Conservation (phyloP, 2,888 invertebrate species). For the Macrosoma leucophasiata region DNA sequence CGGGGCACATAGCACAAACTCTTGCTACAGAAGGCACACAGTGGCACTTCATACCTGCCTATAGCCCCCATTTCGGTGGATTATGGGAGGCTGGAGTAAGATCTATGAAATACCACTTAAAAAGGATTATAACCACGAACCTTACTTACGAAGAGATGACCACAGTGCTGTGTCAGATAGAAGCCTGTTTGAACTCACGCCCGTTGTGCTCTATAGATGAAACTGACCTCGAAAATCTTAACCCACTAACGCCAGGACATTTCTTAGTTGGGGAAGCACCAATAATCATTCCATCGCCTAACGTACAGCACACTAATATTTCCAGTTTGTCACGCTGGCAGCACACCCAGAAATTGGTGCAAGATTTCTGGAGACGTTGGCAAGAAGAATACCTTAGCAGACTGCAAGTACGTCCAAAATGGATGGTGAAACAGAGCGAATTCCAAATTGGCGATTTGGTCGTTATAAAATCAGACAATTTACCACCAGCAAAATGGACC, state of each 20-base stretch:
- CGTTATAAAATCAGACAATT: conserved; percentile 17
- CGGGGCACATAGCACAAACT: conserved; percentile 6
- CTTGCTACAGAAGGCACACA: conserved; percentile 16
- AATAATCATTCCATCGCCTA: conserved; percentile 5
- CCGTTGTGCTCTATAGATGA: not conserved
- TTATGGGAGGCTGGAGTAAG: conserved; percentile 26
- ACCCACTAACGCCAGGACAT: conserved; percentile 18
- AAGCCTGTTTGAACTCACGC: conserved; percentile 16
- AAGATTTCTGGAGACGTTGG: conserved; percentile 25
- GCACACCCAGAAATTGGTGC: conserved; percentile 14
- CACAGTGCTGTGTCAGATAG: conserved; percentile 12
- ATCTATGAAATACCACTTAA: conserved; percentile 24
- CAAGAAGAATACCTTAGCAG: conserved; percentile 21
- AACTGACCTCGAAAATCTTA: not conserved
- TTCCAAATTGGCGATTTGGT: conserved; percentile 20
- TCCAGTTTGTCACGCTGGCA: conserved; percentile 18
- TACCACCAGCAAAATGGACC: conserved; percentile 24
- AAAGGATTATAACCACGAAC: conserved; percentile 13
- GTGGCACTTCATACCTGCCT: conserved; percentile 27
- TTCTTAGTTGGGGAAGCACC: conserved; percentile 17
- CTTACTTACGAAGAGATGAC: conserved; percentile 19
- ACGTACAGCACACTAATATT: conserved; percentile 3
- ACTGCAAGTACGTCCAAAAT: conserved; percentile 19
- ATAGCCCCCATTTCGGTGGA: conserved; percentile 25
- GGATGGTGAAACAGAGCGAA: conserved; percentile 11